A percentile compares a stretch with the other conserved stretches of the same genome.
These are phyloP conservation scores for Scaptomyza graminum DNA, from an alignment of 1,140 invertebrate species.

Conservation along the genomic window DNA sequence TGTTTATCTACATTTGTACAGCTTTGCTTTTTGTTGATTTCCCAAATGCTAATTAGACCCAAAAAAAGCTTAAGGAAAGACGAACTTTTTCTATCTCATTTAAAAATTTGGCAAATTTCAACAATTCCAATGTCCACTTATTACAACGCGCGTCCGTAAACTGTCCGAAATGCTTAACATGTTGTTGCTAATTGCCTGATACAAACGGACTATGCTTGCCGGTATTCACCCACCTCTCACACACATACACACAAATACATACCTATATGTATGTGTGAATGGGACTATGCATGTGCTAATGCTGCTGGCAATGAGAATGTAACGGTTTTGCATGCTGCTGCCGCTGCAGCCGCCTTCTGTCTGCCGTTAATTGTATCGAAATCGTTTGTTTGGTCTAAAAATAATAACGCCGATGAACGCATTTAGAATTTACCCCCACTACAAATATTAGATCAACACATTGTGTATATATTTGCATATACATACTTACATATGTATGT, in stretches of 20 bases:
- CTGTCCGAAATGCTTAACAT: slow-evolving; percentile 67
- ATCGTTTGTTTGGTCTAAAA: slow-evolving; percentile 78
- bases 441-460: slow-evolving; percentile 23
- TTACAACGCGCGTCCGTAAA: slow-evolving; percentile 65
- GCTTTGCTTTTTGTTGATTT: slow-evolving; percentile 24
- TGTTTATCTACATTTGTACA: slow-evolving; percentile 3
- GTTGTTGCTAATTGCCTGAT: slow-evolving; percentile 78
- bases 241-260: neutral
- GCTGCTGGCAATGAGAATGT: slow-evolving; percentile 54
- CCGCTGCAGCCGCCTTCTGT: slow-evolving; percentile 27
- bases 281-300: slow-evolving; percentile 3
- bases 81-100: slow-evolving; percentile 24
- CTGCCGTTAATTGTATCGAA: slow-evolving; percentile 65
- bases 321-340: slow-evolving; percentile 48
- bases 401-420: slow-evolving; percentile 73
- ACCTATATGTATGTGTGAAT: slow-evolving; percentile 5
- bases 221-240: slow-evolving; percentile 6
- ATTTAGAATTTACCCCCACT: slow-evolving; percentile 66
- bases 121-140: slow-evolving; percentile 73
- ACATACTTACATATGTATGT: slow-evolving; percentile 42
- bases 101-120: slow-evolving; percentile 64
- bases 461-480: slow-evolving; percentile 9
- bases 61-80: slow-evolving; percentile 9
- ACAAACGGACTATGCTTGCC: slow-evolving; percentile 18
- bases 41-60: slow-evolving; percentile 46